Conservation (phyloP, 2,797 vertebrate species). For the Scomberomorus guttatus region DNA sequence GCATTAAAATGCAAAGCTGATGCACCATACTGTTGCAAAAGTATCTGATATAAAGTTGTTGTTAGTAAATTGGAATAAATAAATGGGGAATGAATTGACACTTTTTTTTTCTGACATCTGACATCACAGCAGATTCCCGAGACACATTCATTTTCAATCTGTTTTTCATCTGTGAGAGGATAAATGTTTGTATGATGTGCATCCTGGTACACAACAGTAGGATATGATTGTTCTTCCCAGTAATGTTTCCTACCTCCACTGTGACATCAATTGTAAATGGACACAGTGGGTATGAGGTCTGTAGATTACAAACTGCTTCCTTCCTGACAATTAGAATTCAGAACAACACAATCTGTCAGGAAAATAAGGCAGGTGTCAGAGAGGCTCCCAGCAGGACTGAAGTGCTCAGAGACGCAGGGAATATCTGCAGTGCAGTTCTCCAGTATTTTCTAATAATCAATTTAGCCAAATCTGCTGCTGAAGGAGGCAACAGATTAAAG, state of each 20-base stretch:
- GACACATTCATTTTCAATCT: neutral
- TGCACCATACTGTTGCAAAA: neutral
- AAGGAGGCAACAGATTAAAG: conserved; percentile 54
- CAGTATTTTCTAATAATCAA: conserved; percentile 54
- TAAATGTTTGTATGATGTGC: conserved; percentile 23
- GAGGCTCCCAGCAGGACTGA: conserved; percentile 39
- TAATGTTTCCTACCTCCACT: conserved; percentile 18
- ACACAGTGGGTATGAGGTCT: conserved; percentile 32
- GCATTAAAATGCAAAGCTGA: conserved; percentile 1
- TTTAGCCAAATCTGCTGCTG: conserved; percentile 36
- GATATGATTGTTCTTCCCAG: conserved; percentile 29
- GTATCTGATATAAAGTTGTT: neutral
- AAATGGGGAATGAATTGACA: neutral
- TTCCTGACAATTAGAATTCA: conserved; percentile 44
- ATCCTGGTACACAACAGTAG: conserved; percentile 15
- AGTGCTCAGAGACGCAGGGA: conserved; percentile 23
- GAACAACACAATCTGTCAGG: conserved; percentile 35
- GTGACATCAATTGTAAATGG: conserved; percentile 40
- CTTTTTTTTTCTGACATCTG: neutral
- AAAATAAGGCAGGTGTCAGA: conserved; percentile 33
- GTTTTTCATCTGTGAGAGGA: conserved; percentile 10
- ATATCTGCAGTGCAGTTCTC: conserved; percentile 26
- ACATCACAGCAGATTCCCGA: neutral
- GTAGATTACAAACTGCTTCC: conserved; percentile 37
- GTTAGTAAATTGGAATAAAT: conserved; percentile 5